Evolutionary conservation across 37 sponge, comb jelly and placozoan species (phyloP).

Genomic region (Dysidea cf. avara): DNA sequence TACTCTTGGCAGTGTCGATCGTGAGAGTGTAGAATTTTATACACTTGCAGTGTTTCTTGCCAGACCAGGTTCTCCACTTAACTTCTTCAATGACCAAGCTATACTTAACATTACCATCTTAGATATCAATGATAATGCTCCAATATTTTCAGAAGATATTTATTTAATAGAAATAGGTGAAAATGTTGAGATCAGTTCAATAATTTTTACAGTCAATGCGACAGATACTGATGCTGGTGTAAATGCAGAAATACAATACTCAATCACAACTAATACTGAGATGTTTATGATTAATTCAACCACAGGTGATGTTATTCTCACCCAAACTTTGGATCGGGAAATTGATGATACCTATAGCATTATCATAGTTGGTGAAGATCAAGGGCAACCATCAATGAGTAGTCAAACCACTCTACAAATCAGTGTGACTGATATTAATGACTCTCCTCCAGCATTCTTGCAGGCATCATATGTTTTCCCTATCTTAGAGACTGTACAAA

Average conservation of each 20-base stretch:
- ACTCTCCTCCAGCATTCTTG: conserved; percentile 40
- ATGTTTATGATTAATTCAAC: conserved; percentile 17
- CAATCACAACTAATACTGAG: not conserved
- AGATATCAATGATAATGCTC: conserved; percentile 53
- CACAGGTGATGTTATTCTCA: conserved; percentile 31
- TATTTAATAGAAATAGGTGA: conserved; percentile 51
- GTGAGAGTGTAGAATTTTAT: not conserved
- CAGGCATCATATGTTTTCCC: not conserved
- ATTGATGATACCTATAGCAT: not conserved
- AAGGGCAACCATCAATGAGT: conserved; percentile 28
- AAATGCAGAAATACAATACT: conserved; percentile 31
- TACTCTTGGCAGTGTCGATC: not conserved
- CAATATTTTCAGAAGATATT: conserved; percentile 20
- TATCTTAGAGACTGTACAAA: not conserved
- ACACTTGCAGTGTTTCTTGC: no score
- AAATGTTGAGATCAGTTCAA: conserved; percentile 4
- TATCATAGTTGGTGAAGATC: conserved; percentile 24
- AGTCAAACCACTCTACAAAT: conserved; percentile 9
- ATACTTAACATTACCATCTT: conserved; percentile 23
- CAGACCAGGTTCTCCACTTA: no score
- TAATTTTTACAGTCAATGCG: conserved; percentile 47
- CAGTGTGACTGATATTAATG: conserved; percentile 48
- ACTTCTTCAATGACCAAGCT: no score
- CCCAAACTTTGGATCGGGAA: conserved; percentile 29
- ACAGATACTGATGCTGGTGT: conserved; percentile 40